Percentiles rank a stretch among this genome's conserved stretches.
phyloP scores from a whole-genome alignment of 1,140 invertebrate genomes.

The Thrips palmi region DNA sequence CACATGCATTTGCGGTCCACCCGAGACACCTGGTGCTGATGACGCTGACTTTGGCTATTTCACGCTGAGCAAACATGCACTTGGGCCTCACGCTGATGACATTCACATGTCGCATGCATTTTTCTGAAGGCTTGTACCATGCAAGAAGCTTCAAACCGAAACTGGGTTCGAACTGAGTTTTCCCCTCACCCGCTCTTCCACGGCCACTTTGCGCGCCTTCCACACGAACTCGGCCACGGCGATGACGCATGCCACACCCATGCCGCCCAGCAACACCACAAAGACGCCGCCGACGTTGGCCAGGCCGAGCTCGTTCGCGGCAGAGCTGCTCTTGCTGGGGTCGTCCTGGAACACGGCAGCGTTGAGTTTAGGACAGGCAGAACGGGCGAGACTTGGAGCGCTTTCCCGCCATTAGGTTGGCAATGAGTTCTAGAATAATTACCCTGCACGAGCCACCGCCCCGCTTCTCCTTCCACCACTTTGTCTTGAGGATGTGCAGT shows the following conservation, averaged over 20 bases:
- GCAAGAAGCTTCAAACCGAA: background rate
- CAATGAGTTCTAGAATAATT: slow-evolving; percentile 19
- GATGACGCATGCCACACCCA: slow-evolving; percentile 73
- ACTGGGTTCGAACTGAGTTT: too few relatives aligned
- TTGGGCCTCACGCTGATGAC: too few relatives aligned
- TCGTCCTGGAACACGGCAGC: slow-evolving; percentile 39
- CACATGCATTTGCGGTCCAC: too few relatives aligned
- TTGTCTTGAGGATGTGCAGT: slow-evolving; percentile 77
- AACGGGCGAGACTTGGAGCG: background rate
- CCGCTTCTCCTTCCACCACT: slow-evolving; percentile 89
- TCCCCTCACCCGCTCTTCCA: slow-evolving; percentile 65
- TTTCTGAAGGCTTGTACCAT: background rate
- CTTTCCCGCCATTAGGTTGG: background rate
- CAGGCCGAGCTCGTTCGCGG: slow-evolving; percentile 68
- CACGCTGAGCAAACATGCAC: too few relatives aligned
- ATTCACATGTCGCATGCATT: background rate
- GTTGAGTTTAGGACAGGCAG: background rate
- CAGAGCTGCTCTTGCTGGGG: slow-evolving; percentile 62
- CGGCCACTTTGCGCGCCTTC: slow-evolving; percentile 80
- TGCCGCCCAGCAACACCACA: slow-evolving; percentile 79
- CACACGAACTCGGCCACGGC: slow-evolving; percentile 83
- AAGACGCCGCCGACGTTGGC: slow-evolving; percentile 92
- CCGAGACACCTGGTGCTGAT: too few relatives aligned
- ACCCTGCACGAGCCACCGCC: slow-evolving; percentile 66
- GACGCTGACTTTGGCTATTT: too few relatives aligned